Evolutionary conservation across 2,888 invertebrate species (phyloP).

Genomic region (Augochlorella aurata): DNA sequence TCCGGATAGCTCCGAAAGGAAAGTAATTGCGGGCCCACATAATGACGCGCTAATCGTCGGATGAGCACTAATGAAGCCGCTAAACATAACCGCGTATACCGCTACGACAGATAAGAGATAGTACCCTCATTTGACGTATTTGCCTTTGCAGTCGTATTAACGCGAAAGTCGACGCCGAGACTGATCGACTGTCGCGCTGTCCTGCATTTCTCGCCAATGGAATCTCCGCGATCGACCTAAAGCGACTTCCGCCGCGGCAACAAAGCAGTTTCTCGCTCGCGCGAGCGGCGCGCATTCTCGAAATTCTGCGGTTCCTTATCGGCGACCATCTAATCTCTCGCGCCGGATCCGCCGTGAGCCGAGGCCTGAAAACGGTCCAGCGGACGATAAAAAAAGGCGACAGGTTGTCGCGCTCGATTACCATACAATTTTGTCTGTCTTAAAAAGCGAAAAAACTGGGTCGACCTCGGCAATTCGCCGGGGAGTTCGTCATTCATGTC

Average conservation of each 20-base stretch:
- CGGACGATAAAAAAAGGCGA: neutral
- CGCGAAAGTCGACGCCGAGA: constrained; percentile 54
- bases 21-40: constrained; percentile 55
- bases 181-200: constrained; percentile 29
- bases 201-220: constrained; percentile 48
- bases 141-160: constrained; percentile 47
- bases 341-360: too few species aligned
- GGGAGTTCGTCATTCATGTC: constrained; percentile 16
- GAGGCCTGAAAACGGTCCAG: neutral
- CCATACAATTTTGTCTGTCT: neutral
- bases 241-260: constrained; percentile 14
- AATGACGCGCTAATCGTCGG: constrained; percentile 36
- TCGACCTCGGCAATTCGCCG: constrained; percentile 6
- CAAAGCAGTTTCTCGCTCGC: neutral
- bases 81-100: constrained; percentile 71
- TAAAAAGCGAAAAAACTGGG: constrained; percentile 32
- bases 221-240: constrained; percentile 25
- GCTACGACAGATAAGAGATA: constrained; percentile 74
- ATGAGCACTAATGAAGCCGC: constrained; percentile 67
- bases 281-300: constrained; percentile 1
- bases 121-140: constrained; percentile 72
- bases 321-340: too few species aligned
- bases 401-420: neutral
- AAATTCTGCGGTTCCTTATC: neutral
- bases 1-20: neutral